Base-by-base conservation (phyloP, 2,888 invertebrate genomes). In the Sarcophaga subvicina region DNA sequence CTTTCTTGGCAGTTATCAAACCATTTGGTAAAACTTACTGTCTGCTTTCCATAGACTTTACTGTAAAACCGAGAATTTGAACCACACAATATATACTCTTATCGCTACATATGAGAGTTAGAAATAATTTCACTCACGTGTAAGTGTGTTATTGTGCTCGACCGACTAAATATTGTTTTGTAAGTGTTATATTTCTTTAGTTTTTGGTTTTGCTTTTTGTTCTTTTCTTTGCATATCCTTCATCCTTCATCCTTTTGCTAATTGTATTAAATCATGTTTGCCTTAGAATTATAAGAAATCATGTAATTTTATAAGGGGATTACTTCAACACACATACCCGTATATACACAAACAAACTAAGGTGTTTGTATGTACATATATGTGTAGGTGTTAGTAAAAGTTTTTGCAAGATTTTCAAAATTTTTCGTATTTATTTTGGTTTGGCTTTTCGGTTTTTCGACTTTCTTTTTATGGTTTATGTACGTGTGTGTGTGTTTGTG, bases 231-330 rank as follows among this genome's bases (percentile, higher is more conserved):
- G 27, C 20, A 59, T 67, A 69, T 59, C 20, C 59, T 27, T 47
- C 14, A 37, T 11, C 22, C 49, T 45, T 47, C n/a, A 37, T 11
- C 22, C 49, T 45, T 64, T 81, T 59, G 78, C 75, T 83, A 87
- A 87, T 87, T 87, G 78, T 81, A 87, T 83, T 87, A 84, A 87
- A 86, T 83, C 80, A 75, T 87, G 81, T 87, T 87, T 84, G 60
- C n/a, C 60, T 75, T 71, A 59, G 75, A 60, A 84, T 80, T 64
- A 71, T 81, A 87, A 81, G 83, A 84, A 79, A 83, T 8, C 78
- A 81, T 87, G 81, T 84, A 84, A 84, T 84, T 81, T 75, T 84
- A 66, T 75, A 78, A 80, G 75, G 62, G 75, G 81, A 75, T 76
- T 81, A 64, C 54, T 67, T 54, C 27, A 81, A 27, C 66, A 45